Base-by-base conservation (phyloP, 2,888 invertebrate species). In the Ennomos quercinarius region DNA sequence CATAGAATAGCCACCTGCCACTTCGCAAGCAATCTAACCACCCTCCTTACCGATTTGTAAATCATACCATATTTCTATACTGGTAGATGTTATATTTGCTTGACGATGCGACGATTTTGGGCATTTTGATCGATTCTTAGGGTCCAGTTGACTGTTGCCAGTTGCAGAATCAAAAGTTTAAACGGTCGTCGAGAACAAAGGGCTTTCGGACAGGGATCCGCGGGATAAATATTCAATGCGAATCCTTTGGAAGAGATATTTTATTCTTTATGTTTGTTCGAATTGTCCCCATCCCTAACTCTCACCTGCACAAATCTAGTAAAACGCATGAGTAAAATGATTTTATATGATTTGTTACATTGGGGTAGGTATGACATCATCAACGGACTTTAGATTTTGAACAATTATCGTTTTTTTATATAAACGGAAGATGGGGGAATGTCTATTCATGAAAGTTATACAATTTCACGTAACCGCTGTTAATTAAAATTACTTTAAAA, bases 141-240 rank as follows among this genome's bases (percentile, higher is more conserved):
- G 91, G 91, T 91, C 91, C 91, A 89, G 91, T 90, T 87, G 84
- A 89, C 83, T 91, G 87, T 91, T 88, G 88, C 88, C 89, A 86
- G 90, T 89, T 91, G 91, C 91, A 90, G 91, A 91, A 92, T 92
- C 90, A 91, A 92, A 92, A 92, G 91, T 92, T 92, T 91, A 91
- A 91, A 92, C 91, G 91, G 87, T 80, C 86, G 84, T 79, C 81
- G 88, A 87, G 90, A 90, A 91, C 90, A 91, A 91, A 91, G 86
- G 86, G 80, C 80, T 78, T 73, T 88, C 86, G 90, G 91, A 90
- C 90, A 84, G 83, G 75, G 83, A 84, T 80, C 74, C 84, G 79
- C 78, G 83, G 86, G 85, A 91, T 91, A 91, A 90, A 91, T 92
- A 92, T 91, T 91, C 90, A 86, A 91, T 90, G 88, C 84, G 91